Evolutionary conservation across 2,797 vertebrate species (phyloP).

Genomic region (Macrochelys suwanniensis): DNA sequence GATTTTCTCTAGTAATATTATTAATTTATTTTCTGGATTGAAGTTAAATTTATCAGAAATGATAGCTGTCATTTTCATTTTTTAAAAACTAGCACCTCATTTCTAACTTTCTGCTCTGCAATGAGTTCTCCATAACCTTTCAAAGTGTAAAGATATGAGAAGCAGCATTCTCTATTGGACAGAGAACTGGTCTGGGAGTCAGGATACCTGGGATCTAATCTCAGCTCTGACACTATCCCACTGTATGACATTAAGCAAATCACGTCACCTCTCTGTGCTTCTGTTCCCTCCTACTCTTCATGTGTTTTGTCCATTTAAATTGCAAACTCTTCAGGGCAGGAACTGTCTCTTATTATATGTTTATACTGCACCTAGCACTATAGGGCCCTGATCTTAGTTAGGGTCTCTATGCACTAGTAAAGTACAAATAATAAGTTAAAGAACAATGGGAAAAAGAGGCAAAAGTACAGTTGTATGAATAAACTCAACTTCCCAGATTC

Average conservation of each 20-base stretch:
- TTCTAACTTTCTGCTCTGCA: neutral
- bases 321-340: neutral
- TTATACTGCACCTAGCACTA: rapidly evolving
- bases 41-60: neutral
- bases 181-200: neutral
- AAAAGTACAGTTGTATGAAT: too few species aligned
- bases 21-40: neutral
- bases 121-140: neutral
- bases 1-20: rapidly evolving
- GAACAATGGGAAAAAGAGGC: rapidly evolving
- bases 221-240: rapidly evolving
- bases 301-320: neutral
- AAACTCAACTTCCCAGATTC: too few species aligned
- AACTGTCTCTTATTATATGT: neutral
- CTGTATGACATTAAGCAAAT: neutral
- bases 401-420: neutral
- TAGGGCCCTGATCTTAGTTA: rapidly evolving
- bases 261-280: neutral
- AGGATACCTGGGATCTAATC: neutral
- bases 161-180: rapidly evolving
- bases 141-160: neutral
- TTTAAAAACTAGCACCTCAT: neutral
- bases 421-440: neutral
- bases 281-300: neutral
- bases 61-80: neutral